Percentiles rank a stretch among this genome's conserved stretches.
Evolutionary conservation across 2,797 vertebrate genomes (phyloP).

Genomic region (Octomys mimax): DNA sequence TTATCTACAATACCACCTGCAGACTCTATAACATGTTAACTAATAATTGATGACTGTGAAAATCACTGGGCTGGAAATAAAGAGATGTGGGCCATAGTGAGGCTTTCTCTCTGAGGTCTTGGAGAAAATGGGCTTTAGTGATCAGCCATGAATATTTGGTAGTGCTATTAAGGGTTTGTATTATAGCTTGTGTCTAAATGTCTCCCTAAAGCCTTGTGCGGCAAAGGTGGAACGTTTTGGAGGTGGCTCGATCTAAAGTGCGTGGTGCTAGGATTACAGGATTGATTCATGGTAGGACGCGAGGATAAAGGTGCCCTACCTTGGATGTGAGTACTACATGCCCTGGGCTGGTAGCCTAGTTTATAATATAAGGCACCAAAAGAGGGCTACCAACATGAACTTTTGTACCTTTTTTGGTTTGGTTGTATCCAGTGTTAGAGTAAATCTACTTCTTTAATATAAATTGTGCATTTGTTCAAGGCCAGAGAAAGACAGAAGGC

Average conservation of each 20-base stretch:
- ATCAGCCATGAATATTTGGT: background rate
- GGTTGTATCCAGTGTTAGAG: background rate
- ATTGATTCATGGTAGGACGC: background rate
- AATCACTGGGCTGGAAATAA: slow-evolving; percentile 14
- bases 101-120: background rate
- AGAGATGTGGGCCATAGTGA: background rate
- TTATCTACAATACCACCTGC: background rate
- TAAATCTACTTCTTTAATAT: slow-evolving; percentile 38
- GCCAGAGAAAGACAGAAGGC: background rate
- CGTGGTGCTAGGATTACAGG: background rate
- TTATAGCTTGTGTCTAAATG: background rate
- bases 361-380: background rate
- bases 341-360: background rate
- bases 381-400: background rate
- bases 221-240: background rate
- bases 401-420: slow-evolving; percentile 35
- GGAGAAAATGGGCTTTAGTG: background rate
- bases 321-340: background rate
- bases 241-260: background rate
- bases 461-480: background rate
- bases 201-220: background rate
- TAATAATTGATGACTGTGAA: slow-evolving; percentile 54
- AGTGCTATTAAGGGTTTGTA: background rate
- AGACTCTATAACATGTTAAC: slow-evolving; percentile 10
- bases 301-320: background rate